Percentiles rank a stretch among this genome's conserved stretches.
These are phyloP conservation scores for Heliconius ismenius DNA, from an alignment of 2,888 invertebrate genomes.

Conservation along the genomic window DNA sequence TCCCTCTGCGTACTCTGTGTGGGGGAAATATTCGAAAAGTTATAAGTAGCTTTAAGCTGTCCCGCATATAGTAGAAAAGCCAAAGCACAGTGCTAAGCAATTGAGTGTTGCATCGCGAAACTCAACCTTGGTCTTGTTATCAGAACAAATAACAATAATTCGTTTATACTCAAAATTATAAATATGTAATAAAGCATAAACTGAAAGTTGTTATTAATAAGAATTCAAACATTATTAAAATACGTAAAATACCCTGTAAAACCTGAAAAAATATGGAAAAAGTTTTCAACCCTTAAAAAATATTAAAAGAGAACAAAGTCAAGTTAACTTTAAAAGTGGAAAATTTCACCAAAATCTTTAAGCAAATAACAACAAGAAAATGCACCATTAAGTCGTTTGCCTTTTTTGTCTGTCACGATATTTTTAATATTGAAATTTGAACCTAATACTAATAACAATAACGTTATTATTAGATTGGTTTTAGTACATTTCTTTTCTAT, in stretches of 20 bases:
- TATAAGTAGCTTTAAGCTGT: too few relatives aligned
- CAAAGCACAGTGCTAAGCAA: too few relatives aligned
- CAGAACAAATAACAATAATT: too few relatives aligned
- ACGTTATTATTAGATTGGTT: slow-evolving; percentile 28
- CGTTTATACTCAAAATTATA: too few relatives aligned
- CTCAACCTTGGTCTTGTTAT: too few relatives aligned
- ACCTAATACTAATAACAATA: background rate
- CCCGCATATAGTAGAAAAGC: too few relatives aligned
- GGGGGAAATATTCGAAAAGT: too few relatives aligned
- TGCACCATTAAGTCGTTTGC: slow-evolving; percentile 47
- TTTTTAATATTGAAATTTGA: slow-evolving; percentile 14
- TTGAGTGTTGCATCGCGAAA: too few relatives aligned
- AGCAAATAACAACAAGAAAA: slow-evolving; percentile 49
- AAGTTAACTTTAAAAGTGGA: slow-evolving; percentile 43
- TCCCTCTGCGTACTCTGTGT: too few relatives aligned
- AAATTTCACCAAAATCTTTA: slow-evolving; percentile 44
- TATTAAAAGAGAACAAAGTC: slow-evolving; percentile 22
- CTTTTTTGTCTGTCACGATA: slow-evolving; percentile 34
- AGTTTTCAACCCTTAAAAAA: background rate
- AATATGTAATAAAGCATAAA: too few relatives aligned
- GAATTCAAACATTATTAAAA: too few relatives aligned
- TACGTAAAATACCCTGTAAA: background rate
- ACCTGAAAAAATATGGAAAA: background rate
- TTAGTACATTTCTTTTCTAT: slow-evolving; percentile 51
- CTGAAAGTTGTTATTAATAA: too few relatives aligned